Conservation (phyloP, 2,797 vertebrate genomes). For the Lutjanus argentimaculatus region DNA sequence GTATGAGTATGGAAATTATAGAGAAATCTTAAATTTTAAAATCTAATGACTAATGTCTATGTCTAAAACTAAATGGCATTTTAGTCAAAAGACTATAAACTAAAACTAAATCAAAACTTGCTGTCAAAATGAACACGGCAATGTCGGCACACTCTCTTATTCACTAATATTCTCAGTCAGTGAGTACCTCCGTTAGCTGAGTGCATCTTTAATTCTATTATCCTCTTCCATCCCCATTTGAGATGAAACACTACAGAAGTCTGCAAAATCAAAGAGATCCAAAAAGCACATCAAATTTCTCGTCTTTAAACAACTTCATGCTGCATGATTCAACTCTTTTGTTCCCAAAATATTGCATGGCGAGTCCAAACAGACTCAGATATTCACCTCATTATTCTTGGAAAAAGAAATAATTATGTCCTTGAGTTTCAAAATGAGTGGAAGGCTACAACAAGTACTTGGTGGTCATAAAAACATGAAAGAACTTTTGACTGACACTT, state of each 20-base stretch:
- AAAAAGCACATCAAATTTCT: background rate
- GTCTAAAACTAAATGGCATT: too few species aligned
- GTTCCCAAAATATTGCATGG: conserved; percentile 9
- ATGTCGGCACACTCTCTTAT: too few species aligned
- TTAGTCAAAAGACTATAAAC: too few species aligned
- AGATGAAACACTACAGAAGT: background rate
- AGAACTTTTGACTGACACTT: conserved; percentile 11
- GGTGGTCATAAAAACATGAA: conserved; percentile 19
- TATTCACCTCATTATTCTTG: conserved; percentile 23
- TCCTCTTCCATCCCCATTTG: background rate
- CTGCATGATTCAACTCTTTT: conserved; percentile 2
- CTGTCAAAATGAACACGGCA: too few species aligned
- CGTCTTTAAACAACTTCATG: conserved; percentile 16
- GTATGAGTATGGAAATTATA: too few species aligned
- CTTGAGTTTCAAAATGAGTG: conserved; percentile 17
- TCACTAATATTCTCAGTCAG: too few species aligned
- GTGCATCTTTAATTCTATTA: background rate
- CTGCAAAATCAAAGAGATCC: background rate
- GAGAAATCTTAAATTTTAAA: too few species aligned
- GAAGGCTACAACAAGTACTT: background rate
- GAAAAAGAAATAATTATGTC: conserved; percentile 10
- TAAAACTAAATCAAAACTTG: too few species aligned
- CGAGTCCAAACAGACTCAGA: conserved; percentile 15
- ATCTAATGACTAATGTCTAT: too few species aligned
- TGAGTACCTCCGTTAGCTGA: background rate